These are phyloP conservation scores for Buathra laborator DNA, from an alignment of 2,888 invertebrate species.

Conservation along the genomic window DNA sequence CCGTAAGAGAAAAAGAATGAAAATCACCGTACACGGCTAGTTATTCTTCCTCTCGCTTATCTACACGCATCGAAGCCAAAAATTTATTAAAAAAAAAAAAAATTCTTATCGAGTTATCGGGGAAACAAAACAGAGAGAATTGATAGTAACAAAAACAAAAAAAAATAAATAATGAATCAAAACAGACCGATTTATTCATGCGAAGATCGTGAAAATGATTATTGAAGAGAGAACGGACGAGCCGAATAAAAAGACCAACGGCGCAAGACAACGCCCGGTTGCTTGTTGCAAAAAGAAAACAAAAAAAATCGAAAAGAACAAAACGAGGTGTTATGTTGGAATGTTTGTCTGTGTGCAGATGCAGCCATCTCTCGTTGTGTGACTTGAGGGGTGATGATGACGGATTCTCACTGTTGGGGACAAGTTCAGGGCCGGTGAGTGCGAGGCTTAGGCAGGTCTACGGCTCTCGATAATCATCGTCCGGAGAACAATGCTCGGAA, in stretches of 20 bases:
- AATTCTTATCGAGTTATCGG: slow-evolving; percentile 46
- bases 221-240: slow-evolving; percentile 58
- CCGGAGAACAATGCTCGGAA: slow-evolving; percentile 51
- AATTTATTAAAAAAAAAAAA: slow-evolving; percentile 8
- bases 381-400: slow-evolving; percentile 82
- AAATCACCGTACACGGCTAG: slow-evolving; percentile 74
- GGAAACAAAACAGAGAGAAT: slow-evolving; percentile 39
- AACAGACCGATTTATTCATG: slow-evolving; percentile 51
- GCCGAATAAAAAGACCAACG: slow-evolving; percentile 57
- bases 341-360: slow-evolving; percentile 86
- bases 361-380: slow-evolving; percentile 85
- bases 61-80: slow-evolving; percentile 72
- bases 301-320: slow-evolving; percentile 68
- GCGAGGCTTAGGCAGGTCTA: slow-evolving; percentile 83
- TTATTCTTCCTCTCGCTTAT: slow-evolving; percentile 75
- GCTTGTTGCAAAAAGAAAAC: slow-evolving; percentile 63
- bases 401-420: slow-evolving; percentile 74
- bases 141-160: slow-evolving; percentile 49
- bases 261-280: slow-evolving; percentile 55
- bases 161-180: slow-evolving; percentile 65
- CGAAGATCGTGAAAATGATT: slow-evolving; percentile 43
- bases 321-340: slow-evolving; percentile 84
- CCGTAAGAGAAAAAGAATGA: slow-evolving; percentile 56
- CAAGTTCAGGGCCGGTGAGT: slow-evolving; percentile 81
- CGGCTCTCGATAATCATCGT: slow-evolving; percentile 72